Base-by-base conservation (phyloP, 1,140 invertebrate genomes). In the Philotrypesis tridentata region DNA sequence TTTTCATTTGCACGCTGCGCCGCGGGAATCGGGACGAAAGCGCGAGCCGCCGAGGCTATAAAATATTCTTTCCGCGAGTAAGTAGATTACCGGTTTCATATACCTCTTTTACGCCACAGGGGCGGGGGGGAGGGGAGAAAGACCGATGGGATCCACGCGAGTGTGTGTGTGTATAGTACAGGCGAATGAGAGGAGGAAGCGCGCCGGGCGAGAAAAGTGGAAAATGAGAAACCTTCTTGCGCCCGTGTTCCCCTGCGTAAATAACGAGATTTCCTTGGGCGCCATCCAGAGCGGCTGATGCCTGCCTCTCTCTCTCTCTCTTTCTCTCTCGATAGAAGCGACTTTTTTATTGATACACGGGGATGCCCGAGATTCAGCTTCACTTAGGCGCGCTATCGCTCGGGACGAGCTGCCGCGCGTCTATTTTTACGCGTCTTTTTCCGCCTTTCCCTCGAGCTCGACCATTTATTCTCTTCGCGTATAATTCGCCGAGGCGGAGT, bases 11-110 rank as follows among this genome's bases (percentile, higher is more conserved):
- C 21, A 14, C 7, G 48, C 17, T 4, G 12, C 9, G 48, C 14
- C 33, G 27, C 9, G 27, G 23, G 48, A 72, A 60, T 74, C 14
- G 48, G 31, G 72, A 74, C 29, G 72, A 61, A 48, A 21, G 25
- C n/a, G 14, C 48, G 21, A 25, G 27, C 3, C 33, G 33, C 9
- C 2, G n/a, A 29, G 48, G 27, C 75, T 77, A 67, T 73, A 70
- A 74, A 82, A 76, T 74, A 80, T 33, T 84, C 77, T 25, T 63
- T 63, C 40, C 7, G n/a, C n/a, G 25, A 63, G 31, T 85, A 85
- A 86, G 82, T 82, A 86, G 79, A 86, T 85, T 84, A 85, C 73
- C 27, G 71, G 40, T 8, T 74, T 79, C 72, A 55, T 61, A 75
- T 61, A 75, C n/a, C 37, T 61, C 48, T 63, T 63, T 61, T 76